A percentile compares a stretch with the other conserved stretches of the same genome.
These are phyloP conservation scores for Canis aureus DNA, from an alignment of 2,113 vertebrate species.

Conservation along the genomic window DNA sequence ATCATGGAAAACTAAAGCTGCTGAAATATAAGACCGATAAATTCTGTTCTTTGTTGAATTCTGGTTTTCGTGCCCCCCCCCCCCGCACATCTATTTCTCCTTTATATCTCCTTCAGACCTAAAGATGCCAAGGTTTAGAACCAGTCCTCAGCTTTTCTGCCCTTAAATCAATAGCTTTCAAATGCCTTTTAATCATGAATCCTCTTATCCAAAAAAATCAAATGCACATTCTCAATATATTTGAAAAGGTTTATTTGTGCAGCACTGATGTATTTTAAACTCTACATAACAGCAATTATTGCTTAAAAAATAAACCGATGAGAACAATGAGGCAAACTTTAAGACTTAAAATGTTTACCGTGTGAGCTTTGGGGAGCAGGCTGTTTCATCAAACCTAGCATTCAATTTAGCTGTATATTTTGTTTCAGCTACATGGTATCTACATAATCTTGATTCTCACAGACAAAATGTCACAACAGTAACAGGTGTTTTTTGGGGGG, in stretches of 20 bases:
- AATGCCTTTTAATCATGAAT: neutral
- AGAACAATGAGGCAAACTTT: neutral
- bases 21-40: neutral
- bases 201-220: neutral
- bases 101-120: neutral
- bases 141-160: neutral
- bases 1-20: neutral
- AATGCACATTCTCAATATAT: neutral
- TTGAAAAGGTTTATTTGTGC: neutral
- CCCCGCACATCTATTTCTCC: neutral
- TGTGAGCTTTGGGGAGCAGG: neutral
- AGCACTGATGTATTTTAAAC: neutral
- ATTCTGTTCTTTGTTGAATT: neutral
- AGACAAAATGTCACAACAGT: neutral
- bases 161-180: neutral
- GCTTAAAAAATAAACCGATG: neutral
- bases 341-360: neutral
- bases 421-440: neutral
- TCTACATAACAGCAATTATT: neutral
- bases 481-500: neutral
- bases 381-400: neutral
- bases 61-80: fast-evolving
- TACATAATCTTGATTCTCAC: neutral
- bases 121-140: neutral
- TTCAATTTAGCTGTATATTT: neutral